Evolutionary conservation across 2,888 invertebrate genomes (phyloP), one percentile per base, ranked within the genome.

Genomic region (Lepidocyrtoides sp.): DNA sequence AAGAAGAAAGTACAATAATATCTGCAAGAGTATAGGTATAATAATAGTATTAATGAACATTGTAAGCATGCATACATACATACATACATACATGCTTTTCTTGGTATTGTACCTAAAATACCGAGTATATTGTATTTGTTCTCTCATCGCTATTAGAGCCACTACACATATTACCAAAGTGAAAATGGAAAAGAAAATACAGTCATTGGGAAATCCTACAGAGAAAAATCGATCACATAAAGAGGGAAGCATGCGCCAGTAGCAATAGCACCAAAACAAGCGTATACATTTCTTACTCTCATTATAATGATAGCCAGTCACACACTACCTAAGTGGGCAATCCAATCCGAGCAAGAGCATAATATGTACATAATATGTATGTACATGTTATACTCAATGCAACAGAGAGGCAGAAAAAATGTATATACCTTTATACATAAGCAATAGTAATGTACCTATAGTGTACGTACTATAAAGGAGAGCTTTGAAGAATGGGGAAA

Each of bases 181-280:
- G 12, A 86, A 41, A 41, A 87, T 36, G 41, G 77, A 41, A 51
- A 54, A 51, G 87, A 51, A 69, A 88, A 88, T 54, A 85, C 84
- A 89, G 72, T 89, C 82, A 89, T 89, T 72, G 89, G 89, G 82
- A 89, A 89, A 82, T 89, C 89, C 89, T 72, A 72, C 7, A 60
- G 69, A 82, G 89, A 89, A 89, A 89, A 89, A 89, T 89, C 89
- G 89, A 89, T 89, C 63, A 79, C 57, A 41, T 87, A 79, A 79
- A 79, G 60, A 32, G 87, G 72, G 36, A 89, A 89, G 89, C 89
- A 89, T 89, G 89, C 89, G 89, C 89, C 82, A 84, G 82, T 20
- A 41, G 89, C 29, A 36, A 66, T 82, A 63, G 63, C 57, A 36
- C 32, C 36, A 81, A n/a, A n/a, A n/a, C 57, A 82, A 36, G 23